Conservation (phyloP, 30 jellyfish, hydroid and myxozoan species). For the Catostylus mosaicus region DNA sequence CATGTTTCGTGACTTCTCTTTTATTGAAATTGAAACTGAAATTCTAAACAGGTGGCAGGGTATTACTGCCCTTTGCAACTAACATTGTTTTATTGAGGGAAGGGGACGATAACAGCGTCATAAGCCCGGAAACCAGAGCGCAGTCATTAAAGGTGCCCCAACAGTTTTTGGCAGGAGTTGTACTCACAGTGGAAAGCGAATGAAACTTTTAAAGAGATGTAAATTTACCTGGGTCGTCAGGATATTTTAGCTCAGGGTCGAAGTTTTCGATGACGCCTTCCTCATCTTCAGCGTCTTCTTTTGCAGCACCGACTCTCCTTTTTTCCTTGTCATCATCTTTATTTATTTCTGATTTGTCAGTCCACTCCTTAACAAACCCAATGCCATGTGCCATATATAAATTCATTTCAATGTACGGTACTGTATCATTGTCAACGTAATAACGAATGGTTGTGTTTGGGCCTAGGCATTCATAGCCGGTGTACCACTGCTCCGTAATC, state of each 20-base stretch:
- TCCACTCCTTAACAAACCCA: constrained; percentile 25
- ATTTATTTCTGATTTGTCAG: background rate
- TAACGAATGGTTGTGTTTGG: constrained; percentile 56
- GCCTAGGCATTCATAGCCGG: constrained; percentile 59
- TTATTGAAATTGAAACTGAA: no score
- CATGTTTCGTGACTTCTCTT: no score
- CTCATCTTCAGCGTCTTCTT: background rate
- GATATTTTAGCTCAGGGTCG: background rate
- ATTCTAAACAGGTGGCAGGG: no score
- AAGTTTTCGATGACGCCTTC: background rate
- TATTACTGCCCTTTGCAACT: no score
- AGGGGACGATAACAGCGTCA: no score
- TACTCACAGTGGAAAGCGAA: no score
- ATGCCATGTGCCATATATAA: constrained; percentile 72
- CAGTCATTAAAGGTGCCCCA: no score
- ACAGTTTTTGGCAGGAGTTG: no score
- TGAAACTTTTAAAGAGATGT: no score
- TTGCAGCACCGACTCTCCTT: background rate
- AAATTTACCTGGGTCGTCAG: background rate
- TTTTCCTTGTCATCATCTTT: background rate
- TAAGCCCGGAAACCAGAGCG: no score
- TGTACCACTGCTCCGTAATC: constrained; percentile 82
- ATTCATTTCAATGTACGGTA: constrained; percentile 63
- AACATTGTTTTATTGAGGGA: no score
- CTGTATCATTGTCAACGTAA: constrained; percentile 58